Conservation (phyloP, 2,113 vertebrate species). For the Lasiurus cinereus region DNA sequence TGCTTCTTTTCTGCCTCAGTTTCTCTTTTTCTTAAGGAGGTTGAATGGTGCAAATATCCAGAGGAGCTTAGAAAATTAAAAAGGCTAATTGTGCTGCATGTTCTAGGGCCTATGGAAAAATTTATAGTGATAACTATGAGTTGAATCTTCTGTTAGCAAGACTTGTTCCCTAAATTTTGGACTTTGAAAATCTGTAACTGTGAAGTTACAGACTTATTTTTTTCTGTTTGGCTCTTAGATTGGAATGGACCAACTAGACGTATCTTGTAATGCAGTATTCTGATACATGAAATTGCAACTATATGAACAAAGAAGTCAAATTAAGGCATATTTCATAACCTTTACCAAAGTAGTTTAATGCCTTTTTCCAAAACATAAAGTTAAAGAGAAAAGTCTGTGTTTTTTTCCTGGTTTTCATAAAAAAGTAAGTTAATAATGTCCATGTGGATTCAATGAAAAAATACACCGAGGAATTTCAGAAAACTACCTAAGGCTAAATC, state of each 20-base stretch:
- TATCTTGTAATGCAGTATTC: neutral
- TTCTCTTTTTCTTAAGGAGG: neutral
- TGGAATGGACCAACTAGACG: neutral
- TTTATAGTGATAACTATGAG: neutral
- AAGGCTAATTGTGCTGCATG: neutral
- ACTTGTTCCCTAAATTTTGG: slow-evolving; percentile 27
- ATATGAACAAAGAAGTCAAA: slow-evolving; percentile 40
- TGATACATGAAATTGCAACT: slow-evolving; percentile 32
- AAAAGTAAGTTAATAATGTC: slow-evolving; percentile 33
- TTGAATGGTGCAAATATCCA: neutral
- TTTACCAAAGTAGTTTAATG: slow-evolving; percentile 19
- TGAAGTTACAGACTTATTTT: neutral
- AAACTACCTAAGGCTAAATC: slow-evolving; percentile 58
- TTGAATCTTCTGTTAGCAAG: slow-evolving; percentile 33
- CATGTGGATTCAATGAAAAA: slow-evolving; percentile 59
- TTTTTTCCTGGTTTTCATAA: neutral
- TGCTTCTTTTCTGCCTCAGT: neutral
- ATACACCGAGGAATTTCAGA: slow-evolving; percentile 18
- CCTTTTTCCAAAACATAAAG: slow-evolving; percentile 43
- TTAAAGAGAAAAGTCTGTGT: neutral
- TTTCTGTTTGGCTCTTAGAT: neutral
- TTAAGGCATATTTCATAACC: neutral
- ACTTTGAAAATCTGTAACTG: slow-evolving; percentile 42
- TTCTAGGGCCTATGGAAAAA: slow-evolving; percentile 10
- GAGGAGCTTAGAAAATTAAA: neutral